Conservation (phyloP, 2,888 invertebrate species). For the Calameuta idolon region DNA sequence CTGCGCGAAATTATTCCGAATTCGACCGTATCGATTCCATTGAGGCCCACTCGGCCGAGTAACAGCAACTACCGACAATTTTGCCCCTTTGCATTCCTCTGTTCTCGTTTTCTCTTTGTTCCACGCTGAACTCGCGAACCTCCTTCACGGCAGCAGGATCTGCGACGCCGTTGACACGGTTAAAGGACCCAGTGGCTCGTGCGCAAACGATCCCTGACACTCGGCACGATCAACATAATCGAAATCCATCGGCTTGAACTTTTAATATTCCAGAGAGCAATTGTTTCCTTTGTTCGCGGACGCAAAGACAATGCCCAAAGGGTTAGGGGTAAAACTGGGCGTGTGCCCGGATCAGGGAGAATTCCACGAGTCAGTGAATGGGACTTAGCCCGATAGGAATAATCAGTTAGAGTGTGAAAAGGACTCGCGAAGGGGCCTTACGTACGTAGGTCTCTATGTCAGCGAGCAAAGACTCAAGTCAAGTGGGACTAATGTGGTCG, state of each 20-base stretch:
- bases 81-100: not conserved
- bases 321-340: not conserved
- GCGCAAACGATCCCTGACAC: conserved; percentile 5
- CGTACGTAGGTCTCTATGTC: not conserved
- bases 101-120: not conserved
- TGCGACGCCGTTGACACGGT: not conserved
- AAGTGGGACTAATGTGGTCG: not conserved
- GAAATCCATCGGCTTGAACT: conserved; percentile 1
- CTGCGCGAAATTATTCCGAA: not conserved
- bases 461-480: not conserved
- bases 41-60: not conserved
- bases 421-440: not conserved
- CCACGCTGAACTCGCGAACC: not conserved
- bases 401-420: not conserved
- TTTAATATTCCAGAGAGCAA: conserved; percentile 12
- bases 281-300: conserved; percentile 38
- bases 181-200: conserved; percentile 9
- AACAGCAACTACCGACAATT: not conserved
- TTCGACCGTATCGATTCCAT: not conserved
- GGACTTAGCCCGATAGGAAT: not conserved
- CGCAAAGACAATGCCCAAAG: not conserved
- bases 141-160: not conserved
- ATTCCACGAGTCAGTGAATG: not conserved
- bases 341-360: not conserved
- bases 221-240: not conserved